phyloP scores from a whole-genome alignment of 2,888 invertebrate genomes.

The Aproaerema taeniolella region DNA sequence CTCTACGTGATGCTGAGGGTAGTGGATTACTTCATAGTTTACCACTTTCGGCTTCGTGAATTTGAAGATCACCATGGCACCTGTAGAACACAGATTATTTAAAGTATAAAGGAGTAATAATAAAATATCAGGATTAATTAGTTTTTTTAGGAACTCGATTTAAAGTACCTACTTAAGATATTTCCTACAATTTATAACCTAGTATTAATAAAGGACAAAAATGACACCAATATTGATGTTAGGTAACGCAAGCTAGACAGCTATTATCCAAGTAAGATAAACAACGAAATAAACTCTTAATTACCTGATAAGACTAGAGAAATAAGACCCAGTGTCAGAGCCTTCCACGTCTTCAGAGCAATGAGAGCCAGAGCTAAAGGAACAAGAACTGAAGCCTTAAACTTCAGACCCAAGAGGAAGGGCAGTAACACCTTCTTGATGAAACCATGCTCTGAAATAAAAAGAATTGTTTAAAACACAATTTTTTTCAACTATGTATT shows the following conservation, averaged over 20 bases:
- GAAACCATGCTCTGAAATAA: conserved; percentile 84
- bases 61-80: conserved; percentile 90
- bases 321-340: conserved; percentile 88
- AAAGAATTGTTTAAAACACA: conserved; percentile 10
- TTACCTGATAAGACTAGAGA: conserved; percentile 88
- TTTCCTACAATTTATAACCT: too few species aligned
- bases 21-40: conserved; percentile 92
- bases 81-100: conserved; percentile 33
- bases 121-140: too few species aligned
- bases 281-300: too few species aligned
- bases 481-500: too few species aligned
- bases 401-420: conserved; percentile 90
- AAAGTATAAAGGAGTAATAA: too few species aligned
- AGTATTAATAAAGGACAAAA: too few species aligned
- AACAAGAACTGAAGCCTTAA: conserved; percentile 90
- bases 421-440: conserved; percentile 91
- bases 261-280: too few species aligned
- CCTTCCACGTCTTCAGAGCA: conserved; percentile 94
- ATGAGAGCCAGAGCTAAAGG: conserved; percentile 89
- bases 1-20: conserved; percentile 84
- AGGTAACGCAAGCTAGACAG: too few species aligned
- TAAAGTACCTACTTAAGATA: too few species aligned
- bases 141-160: too few species aligned
- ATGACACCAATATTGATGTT: too few species aligned
- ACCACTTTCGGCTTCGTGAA: conserved; percentile 91